These are phyloP conservation scores for Diabrotica virgifera DNA, from an alignment of 1,140 invertebrate genomes.

Conservation along the genomic window DNA sequence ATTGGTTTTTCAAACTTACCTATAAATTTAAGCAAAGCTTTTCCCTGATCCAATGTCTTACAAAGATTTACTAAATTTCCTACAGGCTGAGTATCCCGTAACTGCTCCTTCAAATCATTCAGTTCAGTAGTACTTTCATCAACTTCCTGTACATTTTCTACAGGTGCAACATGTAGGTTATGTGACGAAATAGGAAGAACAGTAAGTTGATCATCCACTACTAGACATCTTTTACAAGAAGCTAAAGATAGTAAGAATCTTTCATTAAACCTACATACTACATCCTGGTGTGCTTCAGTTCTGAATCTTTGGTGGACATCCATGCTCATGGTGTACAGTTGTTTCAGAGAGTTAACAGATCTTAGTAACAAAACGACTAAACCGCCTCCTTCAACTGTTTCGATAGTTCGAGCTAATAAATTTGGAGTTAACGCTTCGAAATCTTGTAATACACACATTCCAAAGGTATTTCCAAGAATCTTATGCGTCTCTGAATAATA, in stretches of 20 bases:
- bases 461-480: slow-evolving; percentile 96
- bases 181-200: slow-evolving; percentile 91
- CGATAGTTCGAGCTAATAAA: slow-evolving; percentile 92
- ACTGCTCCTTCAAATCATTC: slow-evolving; percentile 66
- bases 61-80: slow-evolving; percentile 88
- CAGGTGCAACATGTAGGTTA: slow-evolving; percentile 73
- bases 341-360: slow-evolving; percentile 84
- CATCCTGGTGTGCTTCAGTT: slow-evolving; percentile 91
- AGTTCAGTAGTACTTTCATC: slow-evolving; percentile 60
- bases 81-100: slow-evolving; percentile 84
- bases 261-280: slow-evolving; percentile 96
- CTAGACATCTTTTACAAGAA: slow-evolving; percentile 83
- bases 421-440: slow-evolving; percentile 99
- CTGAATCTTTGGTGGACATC: slow-evolving; percentile 94
- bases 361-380: slow-evolving; percentile 86
- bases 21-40: slow-evolving; percentile 86
- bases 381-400: slow-evolving; percentile 98
- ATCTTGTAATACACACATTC: slow-evolving; percentile 96
- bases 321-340: slow-evolving; percentile 97
- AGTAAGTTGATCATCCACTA: slow-evolving; percentile 91
- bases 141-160: slow-evolving; percentile 51
- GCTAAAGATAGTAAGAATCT: slow-evolving; percentile 90
- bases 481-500: slow-evolving; percentile 98
- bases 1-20: neutral
- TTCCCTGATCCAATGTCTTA: slow-evolving; percentile 91